Evolutionary conservation across 1,140 invertebrate species (phyloP).

Genomic region (Macrotrachela quadricornifera): DNA sequence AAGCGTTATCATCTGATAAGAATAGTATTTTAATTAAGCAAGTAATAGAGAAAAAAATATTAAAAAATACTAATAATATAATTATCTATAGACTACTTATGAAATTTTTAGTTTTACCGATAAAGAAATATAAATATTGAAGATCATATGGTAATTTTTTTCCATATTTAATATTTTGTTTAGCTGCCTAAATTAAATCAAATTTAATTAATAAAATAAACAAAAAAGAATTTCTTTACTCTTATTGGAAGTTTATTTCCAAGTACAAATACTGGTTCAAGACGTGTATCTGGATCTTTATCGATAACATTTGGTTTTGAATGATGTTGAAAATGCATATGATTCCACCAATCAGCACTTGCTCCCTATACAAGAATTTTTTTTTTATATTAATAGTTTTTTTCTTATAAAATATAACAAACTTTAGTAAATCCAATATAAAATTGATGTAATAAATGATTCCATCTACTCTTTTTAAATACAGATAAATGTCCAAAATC

Average conservation of each 20-base stretch:
- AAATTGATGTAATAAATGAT: constrained; percentile 23
- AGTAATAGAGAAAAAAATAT: no score
- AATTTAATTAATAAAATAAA: not conserved
- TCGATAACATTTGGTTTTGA: constrained; percentile 30
- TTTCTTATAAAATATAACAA: not conserved
- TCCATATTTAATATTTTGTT: constrained; percentile 11
- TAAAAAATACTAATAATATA: no score
- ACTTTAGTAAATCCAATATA: constrained; percentile 25
- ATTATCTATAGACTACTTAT: no score
- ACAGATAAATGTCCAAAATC: constrained; percentile 30
- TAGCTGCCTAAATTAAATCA: not conserved
- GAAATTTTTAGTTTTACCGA: constrained; percentile 15
- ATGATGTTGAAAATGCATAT: constrained; percentile 30
- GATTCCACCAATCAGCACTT: constrained; percentile 29
- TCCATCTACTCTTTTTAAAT: constrained; percentile 19
- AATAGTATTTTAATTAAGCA: no score
- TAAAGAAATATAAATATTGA: constrained; percentile 25
- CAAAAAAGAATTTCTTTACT: constrained; percentile 3
- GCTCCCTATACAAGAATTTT: constrained; percentile 16
- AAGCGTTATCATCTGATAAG: no score
- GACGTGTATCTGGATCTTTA: constrained; percentile 28
- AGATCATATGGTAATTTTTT: constrained; percentile 22
- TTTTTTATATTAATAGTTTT: not conserved
- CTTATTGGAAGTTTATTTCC: constrained; percentile 14
- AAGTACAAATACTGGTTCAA: constrained; percentile 27